Evolutionary conservation across 2,113 vertebrate species (phyloP), one percentile per base, ranked within the genome.

Genomic region (Lanius collurio): DNA sequence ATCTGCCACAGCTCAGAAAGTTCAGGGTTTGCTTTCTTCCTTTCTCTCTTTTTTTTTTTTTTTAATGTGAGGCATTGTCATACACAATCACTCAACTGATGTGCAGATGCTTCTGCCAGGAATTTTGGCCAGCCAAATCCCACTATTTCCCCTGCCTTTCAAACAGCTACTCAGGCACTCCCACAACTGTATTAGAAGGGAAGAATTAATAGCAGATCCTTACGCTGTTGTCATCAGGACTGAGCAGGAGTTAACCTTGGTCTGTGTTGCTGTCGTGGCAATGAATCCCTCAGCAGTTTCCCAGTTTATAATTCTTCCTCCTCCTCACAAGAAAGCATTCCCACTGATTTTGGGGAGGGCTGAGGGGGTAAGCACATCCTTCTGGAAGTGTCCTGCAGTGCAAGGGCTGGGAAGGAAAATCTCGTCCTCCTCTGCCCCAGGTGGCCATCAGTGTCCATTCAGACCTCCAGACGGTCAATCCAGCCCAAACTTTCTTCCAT

Each of bases 361-460:
- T 71, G 63, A 55, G 55, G 49, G 59, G 26, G n/a, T 16, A 60
- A 83, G 21, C 13, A 39, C 20, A 60, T 59, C 8, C 3, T 4
- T 71, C 35, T n/a, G 9, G 7, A 81, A 20, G 6, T 39, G 62
- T 67, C 20, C 42, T 39, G 12, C 35, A 81, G 50, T 0, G 0
- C 64, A 24, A 49, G 46, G 37, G 18, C n/a, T 67, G 31, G 12
- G n/a, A 78, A 81, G 18, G 59, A 75, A 80, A 79, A 33, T 6
- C 39, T 56, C 9, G 0, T 30, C 31, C 20, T 50, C 21, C 71
- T 69, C 31, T 4, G 4, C 19, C n/a, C 0, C 0, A 44, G 13
- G 26, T 39, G 23, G 37, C 22, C 21, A 6, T 23, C 60, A 49
- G 15, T 53, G 35, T 33, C 52, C 30, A 37, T 57, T 67, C 50